Conservation (phyloP, 2,888 invertebrate genomes). For the Leuctra nigra region DNA sequence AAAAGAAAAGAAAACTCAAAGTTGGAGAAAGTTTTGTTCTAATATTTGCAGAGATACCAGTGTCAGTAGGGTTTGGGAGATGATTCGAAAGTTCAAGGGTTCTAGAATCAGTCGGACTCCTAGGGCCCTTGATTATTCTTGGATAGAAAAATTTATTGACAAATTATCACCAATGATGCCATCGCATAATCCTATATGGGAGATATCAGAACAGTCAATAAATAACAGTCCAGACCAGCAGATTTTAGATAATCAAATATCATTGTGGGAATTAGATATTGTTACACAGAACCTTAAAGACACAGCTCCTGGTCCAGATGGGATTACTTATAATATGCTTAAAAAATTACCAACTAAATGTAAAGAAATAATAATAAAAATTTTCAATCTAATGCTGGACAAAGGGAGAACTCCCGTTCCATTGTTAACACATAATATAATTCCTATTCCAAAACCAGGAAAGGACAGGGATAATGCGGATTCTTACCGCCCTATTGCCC, state of each 20-base stretch:
- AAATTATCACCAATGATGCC: background rate
- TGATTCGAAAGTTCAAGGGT: background rate
- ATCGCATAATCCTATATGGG: background rate
- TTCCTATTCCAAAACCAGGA: constrained; percentile 4
- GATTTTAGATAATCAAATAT: no score
- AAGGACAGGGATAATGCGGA: no score
- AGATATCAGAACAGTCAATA: background rate
- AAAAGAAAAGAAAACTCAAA: background rate
- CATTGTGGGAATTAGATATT: background rate
- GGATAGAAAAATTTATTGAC: background rate
- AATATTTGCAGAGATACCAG: background rate
- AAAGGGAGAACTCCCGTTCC: background rate
- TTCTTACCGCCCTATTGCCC: no score
- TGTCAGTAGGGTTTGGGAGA: background rate
- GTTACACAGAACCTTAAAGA: background rate
- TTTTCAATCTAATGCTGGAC: background rate
- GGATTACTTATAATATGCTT: no score
- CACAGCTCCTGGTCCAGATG: background rate
- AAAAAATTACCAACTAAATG: background rate
- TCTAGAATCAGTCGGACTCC: background rate
- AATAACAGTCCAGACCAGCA: background rate
- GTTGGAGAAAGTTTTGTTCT: background rate
- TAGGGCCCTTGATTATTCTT: background rate
- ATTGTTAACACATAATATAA: background rate
- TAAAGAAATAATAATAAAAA: background rate